Base-by-base conservation (phyloP, 1,140 invertebrate species). In the Eumeta japonica region DNA sequence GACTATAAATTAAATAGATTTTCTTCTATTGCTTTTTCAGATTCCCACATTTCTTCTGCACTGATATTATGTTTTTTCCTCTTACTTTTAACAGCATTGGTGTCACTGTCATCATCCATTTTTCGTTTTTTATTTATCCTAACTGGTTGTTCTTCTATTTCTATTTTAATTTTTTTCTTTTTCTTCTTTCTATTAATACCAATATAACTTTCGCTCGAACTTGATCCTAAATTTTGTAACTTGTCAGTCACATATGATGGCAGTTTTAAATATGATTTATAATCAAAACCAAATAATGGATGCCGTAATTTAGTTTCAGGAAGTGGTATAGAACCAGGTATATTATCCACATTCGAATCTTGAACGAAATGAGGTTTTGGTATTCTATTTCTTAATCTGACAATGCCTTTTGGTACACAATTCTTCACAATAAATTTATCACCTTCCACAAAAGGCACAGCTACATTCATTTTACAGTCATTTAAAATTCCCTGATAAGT, bases 1-100 rank as follows among this genome's bases (percentile, higher is more conserved):
- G n/a, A 2, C 14, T 52, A 67, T 52, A 64, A 71, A 39, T 61
- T 61, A 54, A 71, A 71, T 16, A 71, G 53, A 39, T 55, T 67
- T 34, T 66, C 52, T 41, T 67, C 57, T 37, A 71, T 71, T 15
- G 63, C 61, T 45, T 59, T 50, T 41, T 66, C 66, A 2, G 60
- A 64, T 2, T 67, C 63, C 66, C 66, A 71, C 12, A 46, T 47
- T 32, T 59, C 58, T 35, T 39, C 44, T 5, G 48, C 45, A 14
- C 57, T 43, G 15, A 38, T 29, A 28, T 62, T 46, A 27, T 48
- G 32, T 42, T 66, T 66, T 10, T 52, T 38, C 24, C 45, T 41
- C 36, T 65, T 67, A 2, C 38, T 13, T 45, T 56, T 52, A 16
- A 50, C 55, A 3, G 39, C 33, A 16, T 27, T 13, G n/a, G 24